Base-by-base conservation (phyloP, 1,140 invertebrate genomes). In the Drosophila asahinai region DNA sequence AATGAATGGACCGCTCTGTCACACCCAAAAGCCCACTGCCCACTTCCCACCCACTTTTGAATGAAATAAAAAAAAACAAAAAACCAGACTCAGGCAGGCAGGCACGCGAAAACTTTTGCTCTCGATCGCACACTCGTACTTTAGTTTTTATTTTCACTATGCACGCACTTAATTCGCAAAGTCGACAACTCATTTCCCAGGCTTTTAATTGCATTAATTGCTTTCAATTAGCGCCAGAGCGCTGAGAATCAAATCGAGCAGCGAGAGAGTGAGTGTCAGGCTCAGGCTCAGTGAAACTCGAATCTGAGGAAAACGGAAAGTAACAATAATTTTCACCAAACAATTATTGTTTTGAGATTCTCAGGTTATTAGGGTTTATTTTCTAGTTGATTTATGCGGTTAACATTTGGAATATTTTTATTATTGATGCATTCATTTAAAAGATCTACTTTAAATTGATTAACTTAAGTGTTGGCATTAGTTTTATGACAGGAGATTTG, bases 171-270 rank as follows among this genome's bases (percentile, higher is more conserved):
- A 47, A 64, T 79, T 42, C 60, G 33, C 60, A 55, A 40, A 30
- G 36, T 47, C 42, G 60, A 25, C 72, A 55, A 55, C 40, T 70
- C 65, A 82, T 86, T 79, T 76, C 59, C 67, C 67, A 66, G 57
- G 66, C 48, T 65, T 78, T 84, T 84, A 89, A 89, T 89, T 90
- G 81, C 86, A 89, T 81, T 89, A 89, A 89, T 89, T 90, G 70
- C 63, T 79, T 79, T 84, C 84, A 89, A 89, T 89, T 89, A 89
- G 73, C 62, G 58, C 70, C 77, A 14, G 43, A 68, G 48, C 27
- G 49, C 43, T 14, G 27, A 43, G 55, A 38, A 48, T 19, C 36
- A 5, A 36, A 9, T 9, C 30, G 30, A 19, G 12, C 30, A 40
- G 2, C 40, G 12, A 9, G 30, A 33, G 33, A 22, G 36, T 40